Evolutionary conservation across 2,888 invertebrate species (phyloP).

Genomic region (Thalpophila matura): DNA sequence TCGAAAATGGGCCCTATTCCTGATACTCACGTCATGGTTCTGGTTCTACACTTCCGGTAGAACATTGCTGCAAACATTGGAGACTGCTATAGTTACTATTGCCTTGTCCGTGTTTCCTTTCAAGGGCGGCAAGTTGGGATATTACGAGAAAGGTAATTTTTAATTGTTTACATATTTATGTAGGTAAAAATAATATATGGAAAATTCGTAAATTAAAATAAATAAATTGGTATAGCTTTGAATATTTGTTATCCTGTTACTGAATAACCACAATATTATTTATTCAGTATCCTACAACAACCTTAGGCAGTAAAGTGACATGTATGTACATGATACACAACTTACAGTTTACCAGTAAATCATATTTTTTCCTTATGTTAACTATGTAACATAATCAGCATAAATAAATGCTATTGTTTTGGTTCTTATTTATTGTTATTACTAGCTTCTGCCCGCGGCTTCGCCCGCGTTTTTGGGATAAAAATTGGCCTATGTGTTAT

Average conservation of each 20-base stretch:
- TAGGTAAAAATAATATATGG: no score
- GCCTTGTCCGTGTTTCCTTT: slow-evolving; percentile 95
- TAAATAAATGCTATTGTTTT: no score
- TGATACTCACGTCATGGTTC: slow-evolving; percentile 96
- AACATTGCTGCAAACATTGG: slow-evolving; percentile 96
- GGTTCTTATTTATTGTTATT: no score
- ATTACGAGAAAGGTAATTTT: slow-evolving; percentile 79
- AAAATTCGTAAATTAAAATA: no score
- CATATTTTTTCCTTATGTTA: not conserved
- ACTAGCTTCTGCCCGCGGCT: no score
- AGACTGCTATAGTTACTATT: slow-evolving; percentile 95
- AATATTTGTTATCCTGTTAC: slow-evolving; percentile 18
- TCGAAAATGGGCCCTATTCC: slow-evolving; percentile 94
- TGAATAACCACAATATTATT: slow-evolving; percentile 1
- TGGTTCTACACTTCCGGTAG: slow-evolving; percentile 97
- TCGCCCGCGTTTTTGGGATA: no score
- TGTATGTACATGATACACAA: no score
- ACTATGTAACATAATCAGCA: no score
- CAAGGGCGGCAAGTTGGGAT: slow-evolving; percentile 85
- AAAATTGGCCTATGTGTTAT: no score
- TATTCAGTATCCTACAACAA: not conserved
- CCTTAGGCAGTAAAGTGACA: not conserved
- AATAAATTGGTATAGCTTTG: not conserved
- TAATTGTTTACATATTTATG: not conserved
- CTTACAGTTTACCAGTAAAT: not conserved